phyloP scores from a whole-genome alignment of 2,113 vertebrate species.

The Tachuris rubrigastra region DNA sequence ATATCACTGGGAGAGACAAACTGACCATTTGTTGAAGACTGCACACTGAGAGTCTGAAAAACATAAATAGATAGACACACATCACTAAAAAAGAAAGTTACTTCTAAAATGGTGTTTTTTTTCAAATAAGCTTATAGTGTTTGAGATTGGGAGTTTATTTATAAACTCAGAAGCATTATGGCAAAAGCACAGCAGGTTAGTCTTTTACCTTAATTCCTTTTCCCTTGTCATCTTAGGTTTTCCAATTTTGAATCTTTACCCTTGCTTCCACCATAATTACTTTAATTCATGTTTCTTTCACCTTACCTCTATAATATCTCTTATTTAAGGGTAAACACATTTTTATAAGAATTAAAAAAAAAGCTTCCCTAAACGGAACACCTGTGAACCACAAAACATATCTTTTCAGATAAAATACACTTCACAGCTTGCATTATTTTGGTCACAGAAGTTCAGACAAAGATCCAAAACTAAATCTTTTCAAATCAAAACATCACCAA shows the following conservation, averaged over 20 bases:
- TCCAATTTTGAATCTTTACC: background rate
- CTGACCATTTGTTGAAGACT: constrained; percentile 89
- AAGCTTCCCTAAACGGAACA: background rate
- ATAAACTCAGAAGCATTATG: background rate
- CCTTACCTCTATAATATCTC: background rate
- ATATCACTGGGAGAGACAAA: constrained; percentile 80
- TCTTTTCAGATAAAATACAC: background rate
- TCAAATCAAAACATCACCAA: background rate
- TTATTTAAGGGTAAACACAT: background rate
- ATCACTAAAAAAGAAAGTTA: background rate
- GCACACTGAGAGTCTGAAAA: constrained; percentile 87
- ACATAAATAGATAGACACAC: background rate
- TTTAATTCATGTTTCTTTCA: background rate
- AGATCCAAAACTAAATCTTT: background rate
- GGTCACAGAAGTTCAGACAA: background rate
- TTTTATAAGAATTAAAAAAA: background rate
- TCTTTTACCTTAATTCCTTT: background rate
- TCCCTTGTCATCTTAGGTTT: background rate
- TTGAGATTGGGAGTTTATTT: background rate
- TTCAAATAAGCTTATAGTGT: background rate
- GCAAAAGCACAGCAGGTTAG: background rate
- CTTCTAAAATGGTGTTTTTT: background rate
- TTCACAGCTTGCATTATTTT: background rate
- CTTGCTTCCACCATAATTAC: background rate
- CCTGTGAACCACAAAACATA: background rate